Evolutionary conservation across 2,113 vertebrate species (phyloP).

Genomic region (Xenopus laevis): DNA sequence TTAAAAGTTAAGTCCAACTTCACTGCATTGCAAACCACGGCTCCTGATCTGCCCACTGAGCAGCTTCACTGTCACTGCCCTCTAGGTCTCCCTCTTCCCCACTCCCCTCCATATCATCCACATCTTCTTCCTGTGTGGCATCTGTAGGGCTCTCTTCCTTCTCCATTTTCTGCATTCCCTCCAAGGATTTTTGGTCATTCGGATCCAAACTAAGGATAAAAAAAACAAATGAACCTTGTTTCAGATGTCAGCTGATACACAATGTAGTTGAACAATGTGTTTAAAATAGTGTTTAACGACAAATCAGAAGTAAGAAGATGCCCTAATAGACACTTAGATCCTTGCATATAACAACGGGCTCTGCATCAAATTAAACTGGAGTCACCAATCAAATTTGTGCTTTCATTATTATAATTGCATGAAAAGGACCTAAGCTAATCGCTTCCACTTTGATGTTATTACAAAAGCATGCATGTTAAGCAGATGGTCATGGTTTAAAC

Average conservation of each 20-base stretch:
- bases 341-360: too few relatives aligned
- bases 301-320: too few relatives aligned
- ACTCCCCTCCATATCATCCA: slow-evolving; percentile 97
- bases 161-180: slow-evolving; percentile 99
- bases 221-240: not conserved
- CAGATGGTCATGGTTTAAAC: too few relatives aligned
- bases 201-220: slow-evolving; percentile 83
- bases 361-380: too few relatives aligned
- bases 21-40: slow-evolving; percentile 99
- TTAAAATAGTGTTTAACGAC: too few relatives aligned
- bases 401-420: too few relatives aligned
- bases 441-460: too few relatives aligned
- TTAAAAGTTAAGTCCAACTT: slow-evolving; percentile 27
- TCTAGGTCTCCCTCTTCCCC: slow-evolving; percentile 96
- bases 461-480: too few relatives aligned
- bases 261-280: not conserved
- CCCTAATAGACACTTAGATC: too few relatives aligned
- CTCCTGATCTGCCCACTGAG: slow-evolving; percentile 96
- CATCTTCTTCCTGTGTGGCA: slow-evolving; percentile 93
- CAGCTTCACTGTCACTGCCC: slow-evolving; percentile 95
- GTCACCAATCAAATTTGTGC: too few relatives aligned
- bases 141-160: slow-evolving; percentile 96
- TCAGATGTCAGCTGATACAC: too few relatives aligned
- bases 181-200: slow-evolving; percentile 95
- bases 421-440: too few relatives aligned